A percentile compares a stretch with the other conserved stretches of the same genome.
Evolutionary conservation across 2,888 invertebrate species (phyloP).

Genomic region (Microplitis deprimator): DNA sequence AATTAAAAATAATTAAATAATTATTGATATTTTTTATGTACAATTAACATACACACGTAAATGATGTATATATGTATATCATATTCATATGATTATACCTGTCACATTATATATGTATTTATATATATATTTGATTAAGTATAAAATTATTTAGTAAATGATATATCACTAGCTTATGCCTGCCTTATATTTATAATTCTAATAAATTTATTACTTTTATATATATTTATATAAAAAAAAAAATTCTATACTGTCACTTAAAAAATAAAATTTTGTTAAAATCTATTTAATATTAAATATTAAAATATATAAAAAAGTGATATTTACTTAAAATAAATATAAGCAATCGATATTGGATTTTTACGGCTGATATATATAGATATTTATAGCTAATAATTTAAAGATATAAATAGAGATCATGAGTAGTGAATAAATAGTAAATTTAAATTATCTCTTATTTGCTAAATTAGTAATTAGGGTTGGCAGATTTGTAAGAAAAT

Average conservation of each 20-base stretch:
- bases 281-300: slow-evolving; percentile 18
- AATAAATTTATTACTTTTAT: background rate
- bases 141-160: background rate
- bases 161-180: slow-evolving; percentile 44
- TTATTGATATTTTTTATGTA: background rate
- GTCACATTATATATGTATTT: background rate
- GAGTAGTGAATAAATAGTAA: slow-evolving; percentile 45
- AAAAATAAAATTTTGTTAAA: background rate
- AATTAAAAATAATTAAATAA: background rate
- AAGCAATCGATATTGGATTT: slow-evolving; percentile 35
- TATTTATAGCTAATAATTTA: slow-evolving; percentile 33
- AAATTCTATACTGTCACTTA: background rate
- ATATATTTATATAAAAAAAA: background rate
- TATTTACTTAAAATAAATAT: slow-evolving; percentile 19
- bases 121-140: background rate
- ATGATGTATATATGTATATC: background rate
- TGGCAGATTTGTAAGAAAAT: slow-evolving; percentile 60
- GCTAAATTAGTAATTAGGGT: slow-evolving; percentile 23
- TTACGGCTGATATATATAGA: background rate
- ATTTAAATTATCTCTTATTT: background rate
- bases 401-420: slow-evolving; percentile 19
- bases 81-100: background rate
- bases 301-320: slow-evolving; percentile 7
- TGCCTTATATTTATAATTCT: slow-evolving; percentile 38
- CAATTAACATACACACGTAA: background rate